Conservation (phyloP, 2,113 vertebrate species). For the Saguinus midas region DNA sequence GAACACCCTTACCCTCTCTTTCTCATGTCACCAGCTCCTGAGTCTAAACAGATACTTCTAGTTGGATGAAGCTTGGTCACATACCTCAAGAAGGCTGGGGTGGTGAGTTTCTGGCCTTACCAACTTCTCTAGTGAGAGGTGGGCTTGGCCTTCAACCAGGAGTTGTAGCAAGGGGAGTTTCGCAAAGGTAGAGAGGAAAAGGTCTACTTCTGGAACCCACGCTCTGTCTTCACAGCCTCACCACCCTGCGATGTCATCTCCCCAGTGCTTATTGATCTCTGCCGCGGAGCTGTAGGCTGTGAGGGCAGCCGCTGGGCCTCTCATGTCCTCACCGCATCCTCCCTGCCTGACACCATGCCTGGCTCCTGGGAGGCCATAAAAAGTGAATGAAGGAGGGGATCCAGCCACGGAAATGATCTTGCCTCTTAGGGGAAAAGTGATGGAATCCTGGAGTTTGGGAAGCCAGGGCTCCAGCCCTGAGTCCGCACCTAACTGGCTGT, state of each 20-base stretch:
- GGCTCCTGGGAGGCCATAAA: not conserved
- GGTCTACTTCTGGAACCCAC: rapidly evolving
- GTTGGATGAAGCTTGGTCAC: not conserved
- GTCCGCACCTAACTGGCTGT: not conserved
- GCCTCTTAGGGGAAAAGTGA: not conserved
- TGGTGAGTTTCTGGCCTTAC: not conserved
- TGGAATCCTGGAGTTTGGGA: not conserved
- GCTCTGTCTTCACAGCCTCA: not conserved
- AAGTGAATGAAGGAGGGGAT: not conserved
- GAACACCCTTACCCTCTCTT: not conserved
- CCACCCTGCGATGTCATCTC: not conserved
- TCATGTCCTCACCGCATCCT: not conserved
- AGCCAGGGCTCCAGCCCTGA: not conserved
- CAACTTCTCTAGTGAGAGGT: not conserved
- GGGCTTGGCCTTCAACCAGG: not conserved
- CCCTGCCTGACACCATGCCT: not conserved
- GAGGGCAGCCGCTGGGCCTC: not conserved
- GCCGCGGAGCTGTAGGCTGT: rapidly evolving
- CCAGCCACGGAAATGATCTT: not conserved
- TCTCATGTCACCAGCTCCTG: not conserved
- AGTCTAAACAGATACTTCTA: not conserved
- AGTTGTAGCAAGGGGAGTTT: rapidly evolving
- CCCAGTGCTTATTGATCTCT: not conserved
- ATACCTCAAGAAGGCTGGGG: not conserved
- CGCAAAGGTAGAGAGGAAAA: not conserved